Evolutionary conservation across 1,140 invertebrate genomes (phyloP).

Genomic region (Magallana gigas): DNA sequence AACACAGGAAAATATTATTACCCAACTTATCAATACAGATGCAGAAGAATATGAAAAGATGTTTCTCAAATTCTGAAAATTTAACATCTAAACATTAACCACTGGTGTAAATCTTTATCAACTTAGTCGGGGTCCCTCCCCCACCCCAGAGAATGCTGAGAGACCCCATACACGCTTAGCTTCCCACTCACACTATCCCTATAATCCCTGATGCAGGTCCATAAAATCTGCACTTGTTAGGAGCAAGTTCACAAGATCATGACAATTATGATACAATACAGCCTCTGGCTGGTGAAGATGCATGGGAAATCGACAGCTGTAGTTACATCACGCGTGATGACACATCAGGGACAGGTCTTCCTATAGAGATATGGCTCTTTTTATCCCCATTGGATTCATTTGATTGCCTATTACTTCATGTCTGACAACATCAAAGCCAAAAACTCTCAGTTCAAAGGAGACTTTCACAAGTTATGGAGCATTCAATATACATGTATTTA

Average conservation of each 20-base stretch:
- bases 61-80: no score
- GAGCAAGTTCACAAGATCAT: not conserved
- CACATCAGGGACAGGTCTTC: not conserved
- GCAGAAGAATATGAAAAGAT: no score
- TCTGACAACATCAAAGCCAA: not conserved
- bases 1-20: no score
- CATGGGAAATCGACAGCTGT: not conserved
- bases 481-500: not conserved
- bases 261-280: not conserved
- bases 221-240: not conserved
- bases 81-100: no score
- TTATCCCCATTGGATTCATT: not conserved
- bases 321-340: not conserved
- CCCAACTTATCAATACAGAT: no score
- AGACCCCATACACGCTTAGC: no score
- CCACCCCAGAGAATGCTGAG: no score
- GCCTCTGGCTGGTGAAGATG: not conserved
- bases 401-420: slow-evolving; percentile 1
- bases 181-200: no score
- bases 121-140: no score
- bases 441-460: not conserved
- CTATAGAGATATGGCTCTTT: not conserved
- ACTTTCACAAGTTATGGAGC: not conserved
- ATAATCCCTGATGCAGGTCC: not conserved
- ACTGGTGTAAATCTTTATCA: no score